A percentile compares a stretch with the other conserved stretches of the same genome.
Evolutionary conservation across 2,888 invertebrate species (phyloP).

Genomic region (Atethmia centrago): DNA sequence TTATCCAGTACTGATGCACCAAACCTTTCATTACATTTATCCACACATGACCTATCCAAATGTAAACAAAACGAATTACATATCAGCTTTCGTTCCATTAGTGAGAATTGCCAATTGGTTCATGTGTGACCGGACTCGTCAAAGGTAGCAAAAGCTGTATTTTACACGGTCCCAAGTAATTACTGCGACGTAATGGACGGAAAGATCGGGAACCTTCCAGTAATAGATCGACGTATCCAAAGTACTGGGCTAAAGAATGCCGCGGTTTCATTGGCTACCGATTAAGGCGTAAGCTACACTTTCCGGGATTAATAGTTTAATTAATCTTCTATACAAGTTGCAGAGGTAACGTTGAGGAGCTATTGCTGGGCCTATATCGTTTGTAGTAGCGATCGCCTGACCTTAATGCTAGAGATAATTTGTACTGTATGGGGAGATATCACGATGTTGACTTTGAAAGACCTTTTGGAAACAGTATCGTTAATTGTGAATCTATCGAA

Average conservation of each 20-base stretch:
- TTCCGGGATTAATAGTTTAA: conserved; percentile 64
- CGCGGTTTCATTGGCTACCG: conserved; percentile 64
- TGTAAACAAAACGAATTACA: conserved; percentile 42
- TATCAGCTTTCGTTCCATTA: conserved; percentile 71
- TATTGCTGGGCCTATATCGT: conserved; percentile 39
- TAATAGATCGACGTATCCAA: conserved; percentile 70
- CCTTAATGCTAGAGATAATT: conserved; percentile 45
- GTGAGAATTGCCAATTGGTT: conserved; percentile 76
- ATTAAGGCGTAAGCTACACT: conserved; percentile 59
- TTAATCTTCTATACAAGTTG: conserved; percentile 60
- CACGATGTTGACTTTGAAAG: conserved; percentile 11
- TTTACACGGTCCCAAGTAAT: conserved; percentile 75
- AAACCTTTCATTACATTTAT: neutral
- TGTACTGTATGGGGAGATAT: conserved; percentile 13
- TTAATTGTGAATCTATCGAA: neutral
- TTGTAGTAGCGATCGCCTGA: conserved; percentile 36
- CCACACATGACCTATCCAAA: conserved; percentile 20
- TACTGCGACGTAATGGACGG: conserved; percentile 71
- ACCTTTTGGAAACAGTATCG: neutral
- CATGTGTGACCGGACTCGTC: conserved; percentile 58
- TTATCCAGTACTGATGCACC: neutral
- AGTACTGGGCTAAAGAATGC: conserved; percentile 65
- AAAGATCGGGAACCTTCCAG: conserved; percentile 70
- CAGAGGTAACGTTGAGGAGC: conserved; percentile 38
- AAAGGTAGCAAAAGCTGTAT: conserved; percentile 63